Base-by-base conservation (phyloP, 2,888 invertebrate species). In the Aleiodes alternator region DNA sequence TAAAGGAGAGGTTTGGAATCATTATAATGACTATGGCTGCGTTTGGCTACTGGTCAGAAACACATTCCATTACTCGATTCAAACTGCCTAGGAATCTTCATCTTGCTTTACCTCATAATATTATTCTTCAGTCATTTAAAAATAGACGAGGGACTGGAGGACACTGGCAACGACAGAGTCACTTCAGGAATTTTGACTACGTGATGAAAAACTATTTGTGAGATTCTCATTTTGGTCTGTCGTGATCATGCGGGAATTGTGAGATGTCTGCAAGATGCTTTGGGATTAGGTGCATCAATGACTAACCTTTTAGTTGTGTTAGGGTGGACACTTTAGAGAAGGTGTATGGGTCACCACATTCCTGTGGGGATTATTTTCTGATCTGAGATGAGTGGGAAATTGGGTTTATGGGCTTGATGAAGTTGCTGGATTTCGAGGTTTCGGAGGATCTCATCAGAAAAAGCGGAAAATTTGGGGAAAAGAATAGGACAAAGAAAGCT, bases 321-420 rank as follows among this genome's bases (percentile, higher is more conserved):
- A 29, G 29, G 57, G 82, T 83, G 82, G 81, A 73, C 80, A 81
- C 79, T 77, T 77, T 11, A 57, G 73, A 59, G 11, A 75, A 85
- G 86, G 86, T 86, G 87, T 86, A 86, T 83, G 87, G 88, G 88
- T 88, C 88, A 88, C 88, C 88, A 88, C 88, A 88, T 89, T 89
- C 89, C 88, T 83, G 29, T 64, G 79, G 76, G 88, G 84, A 89
- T 89, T 89, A 87, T 89, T 88, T 87, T 86, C 87, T 84, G 81
- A 83, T 84, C 83, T 34, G 34, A 11, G 7, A 14, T 29, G 57
- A 55, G 23, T 23, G 55, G 23, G 8, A 38, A 5, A 38, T 38
- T 38, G 5, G 8, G 5, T 38, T 38, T 38, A 7, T 38, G 38
- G 8, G 3, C 2, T 38, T 38, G 8, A 38, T 8, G 38, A 38